Conservation (phyloP, 35 echinoderm and acorn worm genomes). For the Heliocidaris tuberculata region DNA sequence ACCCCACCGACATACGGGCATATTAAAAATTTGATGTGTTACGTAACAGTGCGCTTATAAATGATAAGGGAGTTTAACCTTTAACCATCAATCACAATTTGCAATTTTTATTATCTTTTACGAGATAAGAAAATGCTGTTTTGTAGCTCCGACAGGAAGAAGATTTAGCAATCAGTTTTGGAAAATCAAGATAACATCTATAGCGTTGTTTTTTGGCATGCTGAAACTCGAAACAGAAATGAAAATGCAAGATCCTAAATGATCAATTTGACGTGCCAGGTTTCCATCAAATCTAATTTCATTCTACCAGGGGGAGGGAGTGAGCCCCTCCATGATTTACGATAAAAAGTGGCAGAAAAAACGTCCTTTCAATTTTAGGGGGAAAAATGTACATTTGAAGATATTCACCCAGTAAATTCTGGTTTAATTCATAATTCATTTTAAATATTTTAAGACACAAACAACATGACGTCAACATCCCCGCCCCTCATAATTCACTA, state of each 20-base stretch:
- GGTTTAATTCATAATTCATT: too few relatives aligned
- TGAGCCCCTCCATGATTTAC: too few relatives aligned
- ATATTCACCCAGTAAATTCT: too few relatives aligned
- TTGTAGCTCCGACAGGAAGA: neutral
- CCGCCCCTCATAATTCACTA: too few relatives aligned
- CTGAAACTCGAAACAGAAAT: neutral
- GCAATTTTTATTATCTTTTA: constrained; percentile 54
- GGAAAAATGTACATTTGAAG: too few relatives aligned
- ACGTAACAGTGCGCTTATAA: constrained; percentile 32
- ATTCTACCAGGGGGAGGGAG: too few relatives aligned
- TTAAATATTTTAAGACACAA: too few relatives aligned
- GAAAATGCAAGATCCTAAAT: neutral
- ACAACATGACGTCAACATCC: too few relatives aligned
- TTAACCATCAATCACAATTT: constrained; percentile 47
- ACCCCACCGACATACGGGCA: neutral
- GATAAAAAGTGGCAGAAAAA: too few relatives aligned
- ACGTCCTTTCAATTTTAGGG: too few relatives aligned
- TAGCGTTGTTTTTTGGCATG: neutral
- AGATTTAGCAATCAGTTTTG: constrained; percentile 6
- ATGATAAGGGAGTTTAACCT: constrained; percentile 33
- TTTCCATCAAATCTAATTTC: too few relatives aligned
- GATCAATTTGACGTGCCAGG: neutral
- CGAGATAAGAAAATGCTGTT: constrained; percentile 40
- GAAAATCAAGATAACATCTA: neutral
- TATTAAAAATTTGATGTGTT: constrained; percentile 47